Conservation (phyloP, 2,888 invertebrate species). For the Agrypnus murinus region DNA sequence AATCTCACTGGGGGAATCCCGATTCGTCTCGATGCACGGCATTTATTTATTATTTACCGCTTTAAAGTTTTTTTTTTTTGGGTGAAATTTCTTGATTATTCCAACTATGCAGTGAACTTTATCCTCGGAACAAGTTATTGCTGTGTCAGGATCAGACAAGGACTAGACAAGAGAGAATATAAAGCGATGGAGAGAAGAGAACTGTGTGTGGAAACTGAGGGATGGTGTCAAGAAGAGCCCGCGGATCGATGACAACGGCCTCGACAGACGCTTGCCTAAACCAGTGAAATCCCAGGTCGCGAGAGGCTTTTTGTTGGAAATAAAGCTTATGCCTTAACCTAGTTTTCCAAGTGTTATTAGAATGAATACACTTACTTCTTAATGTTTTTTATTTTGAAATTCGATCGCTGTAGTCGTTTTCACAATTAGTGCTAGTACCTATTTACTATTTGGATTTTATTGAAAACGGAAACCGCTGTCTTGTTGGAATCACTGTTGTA, state of each 20-base stretch:
- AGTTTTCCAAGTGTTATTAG: constrained; percentile 37
- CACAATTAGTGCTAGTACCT: no score
- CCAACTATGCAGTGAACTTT: constrained; percentile 18
- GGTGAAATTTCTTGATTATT: neutral
- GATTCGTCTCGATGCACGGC: no score
- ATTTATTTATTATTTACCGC: no score
- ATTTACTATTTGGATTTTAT: no score
- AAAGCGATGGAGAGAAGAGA: constrained; percentile 28
- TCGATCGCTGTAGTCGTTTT: no score
- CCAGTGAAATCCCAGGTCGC: constrained; percentile 49
- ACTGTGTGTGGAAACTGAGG: constrained; percentile 43
- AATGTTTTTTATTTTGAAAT: neutral
- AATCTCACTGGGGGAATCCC: no score
- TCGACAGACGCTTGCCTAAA: constrained; percentile 55
- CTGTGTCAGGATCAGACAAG: constrained; percentile 45
- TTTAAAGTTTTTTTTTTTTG: no score
- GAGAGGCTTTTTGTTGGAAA: constrained; percentile 40
- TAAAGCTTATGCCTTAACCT: constrained; percentile 44
- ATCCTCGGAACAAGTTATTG: constrained; percentile 37
- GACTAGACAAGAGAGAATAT: constrained; percentile 41
- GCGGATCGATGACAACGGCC: constrained; percentile 59
- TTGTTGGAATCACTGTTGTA: no score
- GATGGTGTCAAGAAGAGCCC: constrained; percentile 55
- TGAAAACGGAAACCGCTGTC: no score
- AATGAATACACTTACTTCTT: constrained; percentile 9